Base-by-base conservation (phyloP, 2,797 vertebrate species). In the Podarcis siculus region DNA sequence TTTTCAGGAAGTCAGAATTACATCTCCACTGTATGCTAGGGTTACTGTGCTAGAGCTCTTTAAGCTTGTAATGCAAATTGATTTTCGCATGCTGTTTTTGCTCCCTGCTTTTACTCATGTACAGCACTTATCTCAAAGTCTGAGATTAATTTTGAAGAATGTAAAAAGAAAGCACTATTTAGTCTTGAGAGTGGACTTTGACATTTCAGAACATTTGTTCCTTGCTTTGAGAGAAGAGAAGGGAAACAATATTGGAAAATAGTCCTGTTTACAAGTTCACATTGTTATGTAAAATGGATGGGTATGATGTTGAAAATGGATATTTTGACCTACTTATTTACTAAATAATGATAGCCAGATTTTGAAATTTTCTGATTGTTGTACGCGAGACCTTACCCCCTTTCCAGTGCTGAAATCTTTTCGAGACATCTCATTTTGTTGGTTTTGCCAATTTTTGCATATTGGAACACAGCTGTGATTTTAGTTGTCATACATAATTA, bases 161-260 rank as follows among this genome's bases (percentile, higher is more conserved):
- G 49, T 61, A 80, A n/a, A 77, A 77, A 39, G 5, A 61, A 30
- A 61, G 32, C 7, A 35, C n/a, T 35, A 8, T 17, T 82, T 82
- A 30, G 35, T 42, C 37, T 69, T 7, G 30, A 45, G 55, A 23
- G 86, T 87, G 10, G 32, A 61, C 32, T 78, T 58, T 79, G 61
- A 27, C 72, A 30, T 17, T 25, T 3, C 27, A 12, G 81, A 49
- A 32, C 30, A 35, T 71, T n/a, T n/a, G 45, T 1, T 93, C 93
- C 86, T 87, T 89, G 35, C 25, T 23, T 3, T 78, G 5, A 82
- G 12, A 15, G 86, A 79, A 69, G 79, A 25, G 27, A 37, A 19
- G 83, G 91, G 88, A 88, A 58, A 86, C 4, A 30, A 8, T 83
- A 69, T 71, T 71, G 75, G 9, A 82, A 85, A 89, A 86, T 25